These are phyloP conservation scores for Eupithecia inturbata DNA, from an alignment of 2,888 invertebrate genomes.

Conservation along the genomic window DNA sequence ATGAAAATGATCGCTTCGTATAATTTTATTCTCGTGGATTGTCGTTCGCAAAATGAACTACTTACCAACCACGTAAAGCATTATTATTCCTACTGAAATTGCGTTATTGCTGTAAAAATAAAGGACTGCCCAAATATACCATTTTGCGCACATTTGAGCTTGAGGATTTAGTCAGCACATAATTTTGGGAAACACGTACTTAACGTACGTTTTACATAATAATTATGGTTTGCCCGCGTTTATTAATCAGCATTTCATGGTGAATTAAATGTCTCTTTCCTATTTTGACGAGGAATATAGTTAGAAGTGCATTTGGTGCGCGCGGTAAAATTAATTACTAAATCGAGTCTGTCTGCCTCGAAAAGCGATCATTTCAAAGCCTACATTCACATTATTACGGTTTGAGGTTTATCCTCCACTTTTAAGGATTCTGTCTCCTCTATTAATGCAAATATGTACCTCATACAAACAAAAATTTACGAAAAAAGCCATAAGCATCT, in stretches of 20 bases:
- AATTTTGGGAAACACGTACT: slow-evolving; percentile 3
- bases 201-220: slow-evolving; percentile 55
- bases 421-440: slow-evolving; percentile 4
- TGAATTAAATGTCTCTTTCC: slow-evolving; percentile 79
- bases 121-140: not conserved
- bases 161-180: slow-evolving; percentile 61
- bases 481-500: not conserved
- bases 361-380: slow-evolving; percentile 68
- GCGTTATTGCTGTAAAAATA: not conserved
- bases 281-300: slow-evolving; percentile 83
- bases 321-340: slow-evolving; percentile 82
- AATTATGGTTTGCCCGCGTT: slow-evolving; percentile 69
- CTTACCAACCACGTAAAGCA: slow-evolving; percentile 37
- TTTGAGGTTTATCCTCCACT: slow-evolving; percentile 45
- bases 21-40: slow-evolving; percentile 71
- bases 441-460: not conserved
- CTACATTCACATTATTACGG: slow-evolving; percentile 58
- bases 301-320: slow-evolving; percentile 81
- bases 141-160: slow-evolving; percentile 43
- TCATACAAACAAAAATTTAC: not conserved
- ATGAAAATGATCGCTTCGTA: slow-evolving; percentile 78
- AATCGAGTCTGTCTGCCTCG: slow-evolving; percentile 74
- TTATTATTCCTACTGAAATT: not conserved
- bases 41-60: slow-evolving; percentile 65
- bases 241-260: slow-evolving; percentile 79